phyloP scores from a whole-genome alignment of 2,113 vertebrate genomes.

The Heterotilapia buettikoferi region DNA sequence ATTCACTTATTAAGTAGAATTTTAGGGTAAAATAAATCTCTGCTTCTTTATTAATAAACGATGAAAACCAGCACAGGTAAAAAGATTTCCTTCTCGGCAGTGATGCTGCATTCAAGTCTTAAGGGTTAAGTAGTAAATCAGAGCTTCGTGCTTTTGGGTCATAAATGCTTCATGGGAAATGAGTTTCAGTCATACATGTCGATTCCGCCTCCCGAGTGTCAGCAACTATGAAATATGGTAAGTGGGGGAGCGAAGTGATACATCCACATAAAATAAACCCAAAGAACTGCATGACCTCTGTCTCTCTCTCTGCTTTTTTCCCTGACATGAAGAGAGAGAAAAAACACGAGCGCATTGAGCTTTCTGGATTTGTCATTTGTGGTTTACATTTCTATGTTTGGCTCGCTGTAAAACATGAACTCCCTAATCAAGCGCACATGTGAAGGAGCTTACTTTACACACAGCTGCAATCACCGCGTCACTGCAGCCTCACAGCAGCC shows the following conservation, averaged over 20 bases:
- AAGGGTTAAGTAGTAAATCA: not conserved
- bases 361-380: slow-evolving; percentile 32
- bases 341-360: not conserved
- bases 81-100: not conserved
- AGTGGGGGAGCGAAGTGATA: not conserved
- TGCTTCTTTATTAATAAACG: not conserved
- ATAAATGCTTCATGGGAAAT: not conserved
- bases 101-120: not conserved
- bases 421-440: slow-evolving; percentile 34
- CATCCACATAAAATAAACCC: not conserved
- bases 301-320: not conserved
- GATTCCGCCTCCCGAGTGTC: not conserved
- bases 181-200: not conserved
- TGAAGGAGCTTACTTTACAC: slow-evolving; percentile 5
- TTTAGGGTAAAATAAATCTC: not conserved
- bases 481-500: not conserved
- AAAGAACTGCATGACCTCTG: not conserved
- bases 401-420: slow-evolving; percentile 39
- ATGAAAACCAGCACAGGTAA: not conserved
- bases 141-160: not conserved
- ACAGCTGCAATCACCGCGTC: not conserved
- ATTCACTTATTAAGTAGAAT: not conserved
- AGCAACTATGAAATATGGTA: not conserved
- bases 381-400: slow-evolving; percentile 45
- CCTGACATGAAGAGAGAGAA: not conserved